Base-by-base conservation (phyloP, 2,888 invertebrate species). In the Sinhomidia bicolor region DNA sequence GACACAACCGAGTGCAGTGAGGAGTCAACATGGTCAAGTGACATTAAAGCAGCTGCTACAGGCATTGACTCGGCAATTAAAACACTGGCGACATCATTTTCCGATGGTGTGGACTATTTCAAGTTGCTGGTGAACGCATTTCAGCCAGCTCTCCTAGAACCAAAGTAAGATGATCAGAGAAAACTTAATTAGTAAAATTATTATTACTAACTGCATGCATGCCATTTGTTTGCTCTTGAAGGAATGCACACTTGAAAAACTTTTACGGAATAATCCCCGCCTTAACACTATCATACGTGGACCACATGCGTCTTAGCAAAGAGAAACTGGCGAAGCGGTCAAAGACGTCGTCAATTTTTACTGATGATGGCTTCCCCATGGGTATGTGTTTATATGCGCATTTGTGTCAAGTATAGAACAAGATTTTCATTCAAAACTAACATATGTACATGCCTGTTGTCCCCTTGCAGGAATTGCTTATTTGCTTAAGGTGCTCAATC, bases 351-450 rank as follows among this genome's bases (percentile, higher is more conserved):
- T 97, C 98, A 76, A 96, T 98, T 0, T 98, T 99, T 93, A 98
- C 99, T 12, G 99, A 99, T 94, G 99, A 99, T 94, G 99, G 99
- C 14, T 99, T 99, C 94, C 97, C 98, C 4, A 97, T 99, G 95
- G 99, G 99, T 93, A 94, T 14, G 29, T 92, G 92, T 26, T 2
- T 12, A 29, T 6, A 2, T 1, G 10, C 12, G 9, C 9, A 44
- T n/a, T n/a, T n/a, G n/a, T n/a, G n/a, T n/a, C n/a, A n/a, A n/a
- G n/a, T n/a, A n/a, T n/a, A n/a, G n/a, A n/a, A n/a, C n/a, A n/a
- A n/a, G n/a, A n/a, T n/a, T n/a, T n/a, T n/a, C n/a, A n/a, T n/a
- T n/a, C n/a, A n/a, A n/a, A n/a, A n/a, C n/a, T n/a, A n/a, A n/a
- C n/a, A n/a, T n/a, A n/a, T n/a, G n/a, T n/a, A n/a, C n/a, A n/a